Percentiles rank a stretch among this genome's conserved stretches.
These are phyloP conservation scores for Rhodophaea formosa DNA, from an alignment of 2,888 invertebrate species.

Conservation along the genomic window DNA sequence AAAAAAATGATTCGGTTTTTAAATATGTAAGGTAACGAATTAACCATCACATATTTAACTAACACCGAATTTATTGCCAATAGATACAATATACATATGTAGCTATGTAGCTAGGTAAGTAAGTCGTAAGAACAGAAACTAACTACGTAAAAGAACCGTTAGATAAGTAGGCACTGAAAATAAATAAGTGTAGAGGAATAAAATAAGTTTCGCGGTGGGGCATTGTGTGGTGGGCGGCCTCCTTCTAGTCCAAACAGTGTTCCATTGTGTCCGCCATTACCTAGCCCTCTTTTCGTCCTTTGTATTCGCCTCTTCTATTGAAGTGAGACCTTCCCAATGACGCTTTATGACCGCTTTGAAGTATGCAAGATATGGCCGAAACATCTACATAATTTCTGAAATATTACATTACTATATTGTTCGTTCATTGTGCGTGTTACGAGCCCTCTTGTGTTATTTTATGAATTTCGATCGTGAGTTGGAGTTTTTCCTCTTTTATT, in stretches of 20 bases:
- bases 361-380: constrained; percentile 62
- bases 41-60: no score
- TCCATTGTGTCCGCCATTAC: constrained; percentile 79
- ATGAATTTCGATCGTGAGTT: no score
- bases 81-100: no score
- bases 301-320: constrained; percentile 76
- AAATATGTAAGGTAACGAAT: no score
- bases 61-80: no score
- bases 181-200: constrained; percentile 71
- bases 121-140: not conserved
- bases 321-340: constrained; percentile 76
- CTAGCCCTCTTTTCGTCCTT: constrained; percentile 78
- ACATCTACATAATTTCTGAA: constrained; percentile 44
- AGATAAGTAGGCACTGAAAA: constrained; percentile 42
- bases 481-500: no score
- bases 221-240: constrained; percentile 65
- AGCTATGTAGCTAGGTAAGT: no score
- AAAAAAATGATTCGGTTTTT: no score
- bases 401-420: constrained; percentile 26
- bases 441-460: not conserved
- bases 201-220: constrained; percentile 71
- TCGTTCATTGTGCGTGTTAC: constrained; percentile 17
- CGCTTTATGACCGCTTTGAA: constrained; percentile 74
- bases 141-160: not conserved
- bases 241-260: constrained; percentile 76